These are phyloP conservation scores for Candoia aspera DNA, from an alignment of 2,113 vertebrate genomes.

Conservation along the genomic window DNA sequence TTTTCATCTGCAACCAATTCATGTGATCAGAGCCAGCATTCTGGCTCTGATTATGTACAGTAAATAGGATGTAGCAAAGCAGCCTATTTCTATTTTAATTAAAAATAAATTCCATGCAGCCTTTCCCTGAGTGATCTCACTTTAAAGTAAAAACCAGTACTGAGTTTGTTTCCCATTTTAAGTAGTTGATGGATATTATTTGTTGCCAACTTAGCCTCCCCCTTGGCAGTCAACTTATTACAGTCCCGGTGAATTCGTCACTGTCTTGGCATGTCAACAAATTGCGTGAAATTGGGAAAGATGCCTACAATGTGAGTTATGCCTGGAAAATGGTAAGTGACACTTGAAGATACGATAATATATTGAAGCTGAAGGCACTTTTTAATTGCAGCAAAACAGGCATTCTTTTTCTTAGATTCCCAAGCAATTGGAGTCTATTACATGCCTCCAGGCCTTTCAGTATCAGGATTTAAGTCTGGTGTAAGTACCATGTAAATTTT, in stretches of 20 bases:
- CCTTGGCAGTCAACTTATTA: constrained; percentile 94
- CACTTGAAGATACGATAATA: neutral
- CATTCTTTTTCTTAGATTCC: neutral
- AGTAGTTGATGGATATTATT: constrained; percentile 55
- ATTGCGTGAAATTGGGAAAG: constrained; percentile 86
- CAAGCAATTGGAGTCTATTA: constrained; percentile 10
- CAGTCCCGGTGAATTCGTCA: constrained; percentile 93
- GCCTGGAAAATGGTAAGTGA: constrained; percentile 96
- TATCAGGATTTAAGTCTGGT: neutral
- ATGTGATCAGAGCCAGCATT: neutral
- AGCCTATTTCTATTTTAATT: constrained; percentile 3
- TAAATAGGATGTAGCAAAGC: neutral
- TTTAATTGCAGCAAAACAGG: constrained; percentile 8
- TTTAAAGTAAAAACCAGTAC: neutral
- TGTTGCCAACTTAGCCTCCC: constrained; percentile 83
- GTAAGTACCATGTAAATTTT: neutral
- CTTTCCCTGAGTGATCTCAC: neutral
- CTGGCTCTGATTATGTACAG: neutral
- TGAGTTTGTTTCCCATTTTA: constrained; percentile 42
- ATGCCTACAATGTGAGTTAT: constrained; percentile 97
- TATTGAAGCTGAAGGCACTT: constrained; percentile 3
- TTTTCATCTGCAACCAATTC: neutral
- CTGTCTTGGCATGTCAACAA: constrained; percentile 97
- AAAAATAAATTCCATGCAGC: neutral
- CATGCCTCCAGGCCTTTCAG: neutral